Conservation (phyloP, 2,113 vertebrate genomes). For the Litocranius walleri region DNA sequence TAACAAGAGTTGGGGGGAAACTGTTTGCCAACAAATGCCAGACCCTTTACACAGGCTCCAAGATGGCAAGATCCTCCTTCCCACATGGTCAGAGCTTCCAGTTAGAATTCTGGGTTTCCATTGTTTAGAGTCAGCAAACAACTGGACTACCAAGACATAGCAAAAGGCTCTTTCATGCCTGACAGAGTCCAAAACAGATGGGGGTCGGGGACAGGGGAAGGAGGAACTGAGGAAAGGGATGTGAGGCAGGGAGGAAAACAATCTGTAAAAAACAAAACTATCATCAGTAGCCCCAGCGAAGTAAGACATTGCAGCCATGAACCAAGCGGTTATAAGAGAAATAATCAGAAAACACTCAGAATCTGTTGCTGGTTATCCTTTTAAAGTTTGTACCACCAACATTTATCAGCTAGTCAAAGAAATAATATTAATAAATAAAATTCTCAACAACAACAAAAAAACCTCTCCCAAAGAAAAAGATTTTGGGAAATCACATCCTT, state of each 20-base stretch:
- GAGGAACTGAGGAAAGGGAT: neutral
- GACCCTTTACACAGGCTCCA: neutral
- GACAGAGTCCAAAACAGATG: neutral
- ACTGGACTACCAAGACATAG: neutral
- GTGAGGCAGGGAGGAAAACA: neutral
- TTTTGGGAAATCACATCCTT: neutral
- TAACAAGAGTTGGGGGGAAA: neutral
- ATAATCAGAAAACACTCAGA: neutral
- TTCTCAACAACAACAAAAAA: neutral
- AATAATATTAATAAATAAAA: conserved; percentile 10
- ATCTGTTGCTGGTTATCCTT: neutral
- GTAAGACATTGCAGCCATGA: neutral
- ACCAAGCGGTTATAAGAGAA: neutral
- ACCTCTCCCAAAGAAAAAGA: neutral
- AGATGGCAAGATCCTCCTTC: neutral
- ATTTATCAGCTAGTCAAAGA: neutral
- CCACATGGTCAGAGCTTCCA: neutral
- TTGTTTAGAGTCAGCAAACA: neutral
- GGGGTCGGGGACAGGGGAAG: fast-evolving
- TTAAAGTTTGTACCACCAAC: neutral
- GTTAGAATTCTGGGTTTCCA: neutral
- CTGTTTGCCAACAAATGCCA: neutral
- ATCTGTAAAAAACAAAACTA: neutral
- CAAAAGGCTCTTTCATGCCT: neutral
- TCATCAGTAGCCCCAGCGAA: neutral